A percentile compares a stretch with the other conserved stretches of the same genome.
Conservation (phyloP, 2,113 vertebrate species). For the Centrocercus urophasianus region DNA sequence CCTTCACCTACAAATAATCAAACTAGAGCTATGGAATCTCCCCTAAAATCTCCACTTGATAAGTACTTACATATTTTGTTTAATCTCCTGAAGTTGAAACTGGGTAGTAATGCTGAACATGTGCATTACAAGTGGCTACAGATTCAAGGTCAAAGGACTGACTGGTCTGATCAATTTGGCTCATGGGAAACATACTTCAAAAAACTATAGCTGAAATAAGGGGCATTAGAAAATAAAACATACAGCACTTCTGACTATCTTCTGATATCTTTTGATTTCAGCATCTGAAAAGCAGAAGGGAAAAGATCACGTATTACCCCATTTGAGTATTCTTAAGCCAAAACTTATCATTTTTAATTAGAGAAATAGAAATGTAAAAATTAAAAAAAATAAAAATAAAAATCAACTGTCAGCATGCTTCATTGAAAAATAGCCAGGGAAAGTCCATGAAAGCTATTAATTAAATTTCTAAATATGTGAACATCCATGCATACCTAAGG, state of each 20-base stretch:
- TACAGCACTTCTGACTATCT: neutral
- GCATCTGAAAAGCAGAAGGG: neutral
- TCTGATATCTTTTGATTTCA: neutral
- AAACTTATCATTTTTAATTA: neutral
- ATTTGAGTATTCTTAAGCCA: neutral
- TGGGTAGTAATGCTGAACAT: neutral
- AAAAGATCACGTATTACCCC: neutral
- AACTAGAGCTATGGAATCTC: neutral
- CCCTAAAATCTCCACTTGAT: neutral
- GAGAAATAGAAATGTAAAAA: neutral
- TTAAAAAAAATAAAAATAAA: neutral
- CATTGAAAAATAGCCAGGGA: constrained; percentile 48
- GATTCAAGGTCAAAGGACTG: neutral
- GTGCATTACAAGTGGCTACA: neutral
- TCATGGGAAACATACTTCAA: neutral
- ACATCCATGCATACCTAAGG: constrained; percentile 65
- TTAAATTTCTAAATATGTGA: constrained; percentile 69
- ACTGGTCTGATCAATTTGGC: neutral
- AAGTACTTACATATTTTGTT: neutral
- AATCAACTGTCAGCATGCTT: neutral
- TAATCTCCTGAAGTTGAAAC: neutral
- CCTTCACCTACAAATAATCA: neutral
- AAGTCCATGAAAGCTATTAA: constrained; percentile 65
- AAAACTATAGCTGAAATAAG: neutral
- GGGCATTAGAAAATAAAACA: neutral